Conservation (phyloP, 2,797 vertebrate genomes). For the Channallabes apus region DNA sequence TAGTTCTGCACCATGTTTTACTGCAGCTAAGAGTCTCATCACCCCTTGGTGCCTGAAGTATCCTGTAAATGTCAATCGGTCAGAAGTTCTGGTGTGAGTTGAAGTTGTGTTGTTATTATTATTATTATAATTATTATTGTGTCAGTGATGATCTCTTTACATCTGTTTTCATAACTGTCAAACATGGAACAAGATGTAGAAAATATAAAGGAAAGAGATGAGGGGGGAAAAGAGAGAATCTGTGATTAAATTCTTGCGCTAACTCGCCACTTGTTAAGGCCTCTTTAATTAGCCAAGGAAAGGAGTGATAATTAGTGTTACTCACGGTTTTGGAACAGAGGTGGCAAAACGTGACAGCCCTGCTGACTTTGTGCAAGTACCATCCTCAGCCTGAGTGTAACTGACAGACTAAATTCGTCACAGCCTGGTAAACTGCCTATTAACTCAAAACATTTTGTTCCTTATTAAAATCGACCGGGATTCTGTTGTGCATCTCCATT, state of each 20-base stretch:
- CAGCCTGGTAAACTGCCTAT: not conserved
- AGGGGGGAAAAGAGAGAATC: conserved; percentile 23
- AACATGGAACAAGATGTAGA: conserved; percentile 2
- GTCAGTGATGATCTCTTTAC: too few relatives aligned
- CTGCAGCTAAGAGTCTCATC: too few relatives aligned
- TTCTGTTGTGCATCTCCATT: not conserved
- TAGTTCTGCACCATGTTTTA: too few relatives aligned
- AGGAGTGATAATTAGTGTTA: conserved; percentile 74
- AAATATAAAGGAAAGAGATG: conserved; percentile 22
- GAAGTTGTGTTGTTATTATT: too few relatives aligned
- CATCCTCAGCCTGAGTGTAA: not conserved
- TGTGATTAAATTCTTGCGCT: conserved; percentile 42
- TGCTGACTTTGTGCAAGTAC: conserved; percentile 43
- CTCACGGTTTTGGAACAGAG: conserved; percentile 65
- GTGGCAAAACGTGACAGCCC: conserved; percentile 55
- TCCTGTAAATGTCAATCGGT: too few relatives aligned
- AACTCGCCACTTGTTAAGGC: conserved; percentile 41
- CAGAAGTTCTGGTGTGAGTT: too few relatives aligned
- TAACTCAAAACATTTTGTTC: not conserved
- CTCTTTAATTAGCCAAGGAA: conserved; percentile 68
- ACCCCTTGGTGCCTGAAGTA: too few relatives aligned
- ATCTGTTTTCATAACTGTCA: conserved; percentile 14
- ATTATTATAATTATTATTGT: too few relatives aligned
- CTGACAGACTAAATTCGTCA: not conserved
- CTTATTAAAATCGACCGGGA: not conserved